Conservation (phyloP, 2,113 vertebrate genomes). For the Scophthalmus maximus region DNA sequence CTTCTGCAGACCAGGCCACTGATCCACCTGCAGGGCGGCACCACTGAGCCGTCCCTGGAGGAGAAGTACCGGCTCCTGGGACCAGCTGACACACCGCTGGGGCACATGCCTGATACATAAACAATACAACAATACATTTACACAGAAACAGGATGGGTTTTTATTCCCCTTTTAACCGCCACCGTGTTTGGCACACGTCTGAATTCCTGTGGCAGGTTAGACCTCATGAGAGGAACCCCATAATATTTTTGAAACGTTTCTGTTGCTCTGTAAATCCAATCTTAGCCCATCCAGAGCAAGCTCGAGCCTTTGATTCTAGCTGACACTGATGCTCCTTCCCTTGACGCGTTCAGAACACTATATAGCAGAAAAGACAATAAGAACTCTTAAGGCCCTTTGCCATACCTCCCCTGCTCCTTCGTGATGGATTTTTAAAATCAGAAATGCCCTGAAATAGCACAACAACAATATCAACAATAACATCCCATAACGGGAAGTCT, state of each 20-base stretch:
- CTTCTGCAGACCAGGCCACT: conserved; percentile 87
- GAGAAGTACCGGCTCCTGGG: conserved; percentile 86
- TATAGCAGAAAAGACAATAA: conserved; percentile 32
- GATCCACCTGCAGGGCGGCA: conserved; percentile 82
- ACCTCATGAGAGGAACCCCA: conserved; percentile 33
- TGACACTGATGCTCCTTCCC: conserved; percentile 48
- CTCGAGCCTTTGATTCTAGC: conserved; percentile 58
- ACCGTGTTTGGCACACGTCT: conserved; percentile 45
- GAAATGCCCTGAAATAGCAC: conserved; percentile 68
- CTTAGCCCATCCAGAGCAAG: conserved; percentile 48
- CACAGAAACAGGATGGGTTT: conserved; percentile 35
- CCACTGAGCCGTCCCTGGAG: conserved; percentile 71
- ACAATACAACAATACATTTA: conserved; percentile 44
- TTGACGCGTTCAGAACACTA: conserved; percentile 35
- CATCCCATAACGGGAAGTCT: conserved; percentile 33
- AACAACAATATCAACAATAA: conserved; percentile 58
- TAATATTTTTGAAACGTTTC: conserved; percentile 15
- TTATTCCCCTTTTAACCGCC: conserved; percentile 50
- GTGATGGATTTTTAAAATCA: conserved; percentile 44
- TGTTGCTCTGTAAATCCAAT: conserved; percentile 51
- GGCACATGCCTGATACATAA: conserved; percentile 77
- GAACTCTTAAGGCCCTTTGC: conserved; percentile 44
- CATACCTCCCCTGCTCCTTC: conserved; percentile 32
- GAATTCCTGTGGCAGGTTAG: conserved; percentile 42
- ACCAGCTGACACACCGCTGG: conserved; percentile 73